Percentiles rank a stretch among this genome's conserved stretches.
Evolutionary conservation across 2,113 vertebrate genomes (phyloP).

Genomic region (Lophius piscatorius): DNA sequence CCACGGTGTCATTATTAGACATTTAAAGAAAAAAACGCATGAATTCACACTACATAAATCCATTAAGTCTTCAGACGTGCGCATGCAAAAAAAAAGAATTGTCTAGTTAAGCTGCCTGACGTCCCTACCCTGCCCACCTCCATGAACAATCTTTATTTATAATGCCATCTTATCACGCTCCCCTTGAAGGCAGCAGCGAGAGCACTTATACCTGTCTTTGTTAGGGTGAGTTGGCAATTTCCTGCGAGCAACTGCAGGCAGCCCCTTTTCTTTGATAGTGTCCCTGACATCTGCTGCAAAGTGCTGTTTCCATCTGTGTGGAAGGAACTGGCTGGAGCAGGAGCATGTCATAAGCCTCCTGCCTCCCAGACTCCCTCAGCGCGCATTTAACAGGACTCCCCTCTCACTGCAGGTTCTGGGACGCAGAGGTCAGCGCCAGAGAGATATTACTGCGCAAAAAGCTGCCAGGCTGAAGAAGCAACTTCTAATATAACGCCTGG

Average conservation of each 20-base stretch:
- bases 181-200: conserved; percentile 90
- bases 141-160: conserved; percentile 86
- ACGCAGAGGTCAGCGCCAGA: conserved; percentile 77
- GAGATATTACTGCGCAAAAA: conserved; percentile 43
- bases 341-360: conserved; percentile 75
- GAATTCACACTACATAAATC: conserved; percentile 52
- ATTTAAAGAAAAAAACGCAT: conserved; percentile 8
- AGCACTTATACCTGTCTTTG: conserved; percentile 97
- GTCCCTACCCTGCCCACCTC: conserved; percentile 75
- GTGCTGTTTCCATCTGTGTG: conserved; percentile 89
- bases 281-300: conserved; percentile 91
- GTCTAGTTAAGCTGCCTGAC: conserved; percentile 71
- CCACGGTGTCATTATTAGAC: conserved; percentile 11
- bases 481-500: too few relatives aligned
- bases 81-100: conserved; percentile 62
- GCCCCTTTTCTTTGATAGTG: conserved; percentile 93
- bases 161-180: conserved; percentile 93
- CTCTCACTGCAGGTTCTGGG: conserved; percentile 76
- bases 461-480: conserved; percentile 16
- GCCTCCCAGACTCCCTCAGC: conserved; percentile 64
- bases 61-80: conserved; percentile 16
- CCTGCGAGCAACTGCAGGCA: conserved; percentile 91
- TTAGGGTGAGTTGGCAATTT: conserved; percentile 99
- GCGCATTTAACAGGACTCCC: conserved; percentile 73
- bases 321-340: conserved; percentile 68